A percentile compares a stretch with the other conserved stretches of the same genome.
These are phyloP conservation scores for Cathartes aura DNA, from an alignment of 2,113 vertebrate genomes.

Conservation along the genomic window DNA sequence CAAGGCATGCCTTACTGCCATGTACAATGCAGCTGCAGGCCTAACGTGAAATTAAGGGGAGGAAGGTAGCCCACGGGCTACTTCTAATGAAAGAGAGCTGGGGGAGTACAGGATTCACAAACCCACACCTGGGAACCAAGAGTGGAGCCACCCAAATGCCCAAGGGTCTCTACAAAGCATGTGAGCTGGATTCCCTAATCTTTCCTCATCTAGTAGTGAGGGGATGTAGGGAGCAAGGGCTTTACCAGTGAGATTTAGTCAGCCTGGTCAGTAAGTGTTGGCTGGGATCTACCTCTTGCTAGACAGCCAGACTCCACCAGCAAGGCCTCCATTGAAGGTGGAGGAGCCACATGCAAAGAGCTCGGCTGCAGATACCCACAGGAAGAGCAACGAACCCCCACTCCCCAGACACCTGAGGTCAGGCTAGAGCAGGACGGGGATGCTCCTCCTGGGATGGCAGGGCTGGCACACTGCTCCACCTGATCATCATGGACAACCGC, in stretches of 20 bases:
- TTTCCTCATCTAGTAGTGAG: neutral
- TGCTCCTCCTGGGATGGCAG: neutral
- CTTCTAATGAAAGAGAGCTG: neutral
- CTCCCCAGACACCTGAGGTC: too few species aligned
- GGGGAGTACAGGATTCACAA: neutral
- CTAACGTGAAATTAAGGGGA: neutral
- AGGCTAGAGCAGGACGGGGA: too few species aligned
- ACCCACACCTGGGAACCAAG: too few species aligned
- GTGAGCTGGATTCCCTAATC: neutral
- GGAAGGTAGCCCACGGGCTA: neutral
- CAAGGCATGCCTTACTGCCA: neutral
- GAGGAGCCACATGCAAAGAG: neutral
- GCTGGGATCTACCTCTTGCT: neutral
- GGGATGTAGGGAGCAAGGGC: neutral
- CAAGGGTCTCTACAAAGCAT: neutral
- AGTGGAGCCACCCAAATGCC: neutral
- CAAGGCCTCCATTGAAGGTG: neutral
- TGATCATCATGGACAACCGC: accelerated
- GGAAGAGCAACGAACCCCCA: neutral
- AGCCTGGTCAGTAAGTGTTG: neutral
- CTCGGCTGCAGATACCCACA: neutral
- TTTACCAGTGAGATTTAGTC: neutral
- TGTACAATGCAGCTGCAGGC: neutral
- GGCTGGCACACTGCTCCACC: neutral
- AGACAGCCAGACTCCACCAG: neutral